Conservation (phyloP, 2,888 invertebrate species). For the Chymomyza caudatula region DNA sequence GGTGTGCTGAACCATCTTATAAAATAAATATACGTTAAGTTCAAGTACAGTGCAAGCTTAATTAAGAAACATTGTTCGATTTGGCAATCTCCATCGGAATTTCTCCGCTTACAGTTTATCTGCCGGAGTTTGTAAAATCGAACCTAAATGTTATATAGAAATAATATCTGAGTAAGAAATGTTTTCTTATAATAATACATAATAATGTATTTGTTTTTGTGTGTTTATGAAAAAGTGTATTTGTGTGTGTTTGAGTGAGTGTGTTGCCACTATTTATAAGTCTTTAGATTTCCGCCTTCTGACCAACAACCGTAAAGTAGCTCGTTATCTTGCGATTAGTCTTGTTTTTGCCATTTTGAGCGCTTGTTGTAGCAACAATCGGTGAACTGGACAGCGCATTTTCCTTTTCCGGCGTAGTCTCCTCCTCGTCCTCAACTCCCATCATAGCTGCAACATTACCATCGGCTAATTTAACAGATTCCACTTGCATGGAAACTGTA, state of each 20-base stretch:
- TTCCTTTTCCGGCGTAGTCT: conserved; percentile 57
- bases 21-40: conserved; percentile 27
- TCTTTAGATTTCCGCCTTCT: conserved; percentile 71
- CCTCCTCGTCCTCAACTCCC: conserved; percentile 32
- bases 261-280: conserved; percentile 45
- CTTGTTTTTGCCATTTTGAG: conserved; percentile 51
- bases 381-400: conserved; percentile 38
- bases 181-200: background rate
- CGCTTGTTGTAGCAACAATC: background rate
- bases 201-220: background rate
- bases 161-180: conserved; percentile 50
- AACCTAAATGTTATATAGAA: background rate
- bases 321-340: conserved; percentile 69
- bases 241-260: background rate
- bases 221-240: background rate
- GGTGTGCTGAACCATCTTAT: conserved; percentile 45
- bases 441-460: background rate
- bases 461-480: conserved; percentile 34
- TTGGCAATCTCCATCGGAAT: background rate
- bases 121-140: background rate
- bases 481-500: conserved; percentile 73
- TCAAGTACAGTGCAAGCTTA: conserved; percentile 56
- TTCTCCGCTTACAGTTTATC: no score
- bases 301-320: conserved; percentile 74
- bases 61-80: conserved; percentile 29